Conservation (phyloP, 2,888 invertebrate species). For the Chromoteleia sp. region DNA sequence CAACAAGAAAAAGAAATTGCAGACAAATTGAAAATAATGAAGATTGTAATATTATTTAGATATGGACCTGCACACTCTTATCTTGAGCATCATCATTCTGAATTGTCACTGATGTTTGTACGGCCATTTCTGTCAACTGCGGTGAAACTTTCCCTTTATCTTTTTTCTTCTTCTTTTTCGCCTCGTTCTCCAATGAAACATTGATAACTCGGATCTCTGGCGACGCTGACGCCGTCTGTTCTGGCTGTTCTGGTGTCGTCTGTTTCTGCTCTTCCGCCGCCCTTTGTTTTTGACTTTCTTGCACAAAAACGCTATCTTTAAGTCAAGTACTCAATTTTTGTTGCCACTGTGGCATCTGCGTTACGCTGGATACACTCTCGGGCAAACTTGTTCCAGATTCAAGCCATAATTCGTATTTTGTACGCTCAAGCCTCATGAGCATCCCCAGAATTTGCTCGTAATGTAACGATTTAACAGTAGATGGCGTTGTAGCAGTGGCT, state of each 20-base stretch:
- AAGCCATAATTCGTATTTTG: constrained; percentile 77
- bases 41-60: too few relatives aligned
- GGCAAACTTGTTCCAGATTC: constrained; percentile 81
- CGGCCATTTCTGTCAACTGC: constrained; percentile 75
- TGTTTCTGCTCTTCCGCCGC: constrained; percentile 4
- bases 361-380: constrained; percentile 78
- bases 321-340: constrained; percentile 12
- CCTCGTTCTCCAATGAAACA: constrained; percentile 73
- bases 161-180: constrained; percentile 68
- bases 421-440: constrained; percentile 80
- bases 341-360: constrained; percentile 75
- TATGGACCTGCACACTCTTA: constrained; percentile 64
- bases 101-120: constrained; percentile 73
- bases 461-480: constrained; percentile 72
- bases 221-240: constrained; percentile 46
- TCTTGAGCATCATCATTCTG: constrained; percentile 58
- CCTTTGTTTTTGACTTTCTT: not conserved
- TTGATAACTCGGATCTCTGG: constrained; percentile 81
- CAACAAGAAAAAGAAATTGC: not conserved
- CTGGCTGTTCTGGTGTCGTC: not conserved
- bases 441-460: constrained; percentile 81
- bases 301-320: not conserved
- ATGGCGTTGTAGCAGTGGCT: constrained; percentile 25
- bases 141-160: constrained; percentile 40
- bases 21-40: too few relatives aligned